These are phyloP conservation scores for Neodiprion virginianus DNA, from an alignment of 1,140 invertebrate genomes.

Conservation along the genomic window DNA sequence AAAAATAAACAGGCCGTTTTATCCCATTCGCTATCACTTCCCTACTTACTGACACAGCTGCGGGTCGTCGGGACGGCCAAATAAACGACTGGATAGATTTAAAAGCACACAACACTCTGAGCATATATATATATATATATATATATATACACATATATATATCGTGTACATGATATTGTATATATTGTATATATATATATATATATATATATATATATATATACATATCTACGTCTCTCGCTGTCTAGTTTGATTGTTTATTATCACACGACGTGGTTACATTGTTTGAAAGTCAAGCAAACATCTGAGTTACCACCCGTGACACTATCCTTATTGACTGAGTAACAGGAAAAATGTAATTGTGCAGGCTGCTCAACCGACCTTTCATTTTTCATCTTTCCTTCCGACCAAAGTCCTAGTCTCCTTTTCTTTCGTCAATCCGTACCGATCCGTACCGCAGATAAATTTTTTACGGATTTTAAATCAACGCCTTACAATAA, in stretches of 20 bases:
- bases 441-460: too few relatives aligned
- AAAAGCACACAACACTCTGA: conserved; percentile 41
- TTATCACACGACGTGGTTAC: not conserved
- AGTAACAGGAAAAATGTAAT: too few relatives aligned
- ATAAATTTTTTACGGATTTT: too few relatives aligned
- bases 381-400: too few relatives aligned
- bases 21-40: not conserved
- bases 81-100: conserved; percentile 51
- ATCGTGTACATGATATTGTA: not conserved
- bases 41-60: conserved; percentile 40
- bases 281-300: conserved; percentile 3
- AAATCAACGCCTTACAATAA: too few relatives aligned
- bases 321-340: not conserved
- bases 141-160: not conserved
- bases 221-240: not conserved
- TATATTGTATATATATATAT: not conserved
- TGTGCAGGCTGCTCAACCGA: too few relatives aligned
- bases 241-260: conserved; percentile 3
- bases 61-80: conserved; percentile 44
- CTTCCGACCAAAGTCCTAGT: too few relatives aligned
- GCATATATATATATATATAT: not conserved
- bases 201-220: not conserved
- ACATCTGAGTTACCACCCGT: not conserved
- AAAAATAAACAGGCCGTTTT: conserved; percentile 46
- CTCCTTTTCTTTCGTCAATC: too few relatives aligned